Conservation (phyloP, 2,888 invertebrate species). For the Mechanitis messenoides region DNA sequence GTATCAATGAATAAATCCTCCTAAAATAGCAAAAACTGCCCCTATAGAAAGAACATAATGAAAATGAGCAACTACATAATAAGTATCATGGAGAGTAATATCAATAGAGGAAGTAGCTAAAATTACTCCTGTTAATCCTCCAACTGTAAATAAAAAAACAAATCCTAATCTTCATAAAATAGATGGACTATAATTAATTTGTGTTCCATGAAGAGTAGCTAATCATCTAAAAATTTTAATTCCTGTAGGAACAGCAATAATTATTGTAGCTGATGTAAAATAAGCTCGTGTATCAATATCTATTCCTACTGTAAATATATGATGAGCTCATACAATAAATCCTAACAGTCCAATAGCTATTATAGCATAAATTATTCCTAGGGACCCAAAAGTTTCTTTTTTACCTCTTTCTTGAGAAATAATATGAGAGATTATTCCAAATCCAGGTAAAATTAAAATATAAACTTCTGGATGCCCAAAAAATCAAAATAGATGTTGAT, state of each 20-base stretch:
- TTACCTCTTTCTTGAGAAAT: conserved; percentile 84
- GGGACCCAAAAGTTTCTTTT: conserved; percentile 82
- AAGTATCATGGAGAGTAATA: conserved; percentile 87
- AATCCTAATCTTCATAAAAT: conserved; percentile 14
- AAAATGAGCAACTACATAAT: conserved; percentile 89
- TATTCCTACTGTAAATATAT: conserved; percentile 90
- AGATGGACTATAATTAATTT: conserved; percentile 74
- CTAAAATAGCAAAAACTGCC: conserved; percentile 87
- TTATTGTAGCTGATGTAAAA: conserved; percentile 89
- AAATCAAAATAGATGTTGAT: conserved; percentile 91
- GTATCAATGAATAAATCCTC: conserved; percentile 83
- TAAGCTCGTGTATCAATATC: conserved; percentile 90
- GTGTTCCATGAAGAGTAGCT: conserved; percentile 81
- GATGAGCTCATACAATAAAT: conserved; percentile 90
- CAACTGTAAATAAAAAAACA: conserved; percentile 12
- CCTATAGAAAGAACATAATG: conserved; percentile 89
- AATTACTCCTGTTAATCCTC: conserved; percentile 13
- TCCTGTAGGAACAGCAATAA: conserved; percentile 90
- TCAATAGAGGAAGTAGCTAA: conserved; percentile 86
- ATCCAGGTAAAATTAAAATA: conserved; percentile 89
- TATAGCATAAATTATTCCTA: conserved; percentile 91
- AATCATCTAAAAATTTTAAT: conserved; percentile 89
- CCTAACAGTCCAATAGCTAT: conserved; percentile 87
- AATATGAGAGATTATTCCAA: conserved; percentile 88
- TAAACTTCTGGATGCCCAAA: conserved; percentile 93